These are phyloP conservation scores for Zaprionus taronus DNA, from an alignment of 1,140 invertebrate species.

Conservation along the genomic window DNA sequence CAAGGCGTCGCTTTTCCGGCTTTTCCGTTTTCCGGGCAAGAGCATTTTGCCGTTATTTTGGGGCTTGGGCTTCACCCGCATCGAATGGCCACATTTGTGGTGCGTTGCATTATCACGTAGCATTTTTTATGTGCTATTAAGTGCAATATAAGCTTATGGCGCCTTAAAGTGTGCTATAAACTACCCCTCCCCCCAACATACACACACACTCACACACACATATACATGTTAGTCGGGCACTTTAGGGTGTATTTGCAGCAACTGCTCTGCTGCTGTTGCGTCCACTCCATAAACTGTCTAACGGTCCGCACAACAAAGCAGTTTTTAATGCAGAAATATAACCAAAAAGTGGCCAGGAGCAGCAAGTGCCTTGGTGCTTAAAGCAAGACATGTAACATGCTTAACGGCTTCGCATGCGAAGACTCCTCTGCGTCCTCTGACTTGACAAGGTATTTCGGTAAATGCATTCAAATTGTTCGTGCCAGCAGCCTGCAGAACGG, in stretches of 20 bases:
- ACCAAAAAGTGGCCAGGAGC: slow-evolving; percentile 40
- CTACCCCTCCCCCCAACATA: slow-evolving; percentile 34
- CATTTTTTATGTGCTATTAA: slow-evolving; percentile 80
- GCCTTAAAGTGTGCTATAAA: slow-evolving; percentile 78
- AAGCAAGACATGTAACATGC: slow-evolving; percentile 14
- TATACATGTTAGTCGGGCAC: slow-evolving; percentile 50
- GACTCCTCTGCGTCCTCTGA: neutral
- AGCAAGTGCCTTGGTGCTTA: slow-evolving; percentile 26
- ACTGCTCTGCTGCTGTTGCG: slow-evolving; percentile 16
- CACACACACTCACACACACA: slow-evolving; percentile 4
- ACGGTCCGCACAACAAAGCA: slow-evolving; percentile 46
- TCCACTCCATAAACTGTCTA: slow-evolving; percentile 52
- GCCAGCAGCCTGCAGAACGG: neutral
- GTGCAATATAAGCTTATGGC: slow-evolving; percentile 75
- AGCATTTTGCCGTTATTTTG: slow-evolving; percentile 23
- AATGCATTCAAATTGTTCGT: slow-evolving; percentile 3
- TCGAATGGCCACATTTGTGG: slow-evolving; percentile 65
- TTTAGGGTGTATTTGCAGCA: slow-evolving; percentile 53
- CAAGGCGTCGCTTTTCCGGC: neutral
- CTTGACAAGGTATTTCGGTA: neutral
- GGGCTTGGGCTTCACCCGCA: slow-evolving; percentile 39
- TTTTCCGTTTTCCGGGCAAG: slow-evolving; percentile 2
- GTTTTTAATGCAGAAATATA: slow-evolving; percentile 55
- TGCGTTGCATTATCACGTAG: slow-evolving; percentile 78
- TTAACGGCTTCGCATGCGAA: neutral